Percentiles rank a stretch among this genome's conserved stretches.
Evolutionary conservation across 1,140 invertebrate species (phyloP).

Genomic region (Agraylea sexmaculata): DNA sequence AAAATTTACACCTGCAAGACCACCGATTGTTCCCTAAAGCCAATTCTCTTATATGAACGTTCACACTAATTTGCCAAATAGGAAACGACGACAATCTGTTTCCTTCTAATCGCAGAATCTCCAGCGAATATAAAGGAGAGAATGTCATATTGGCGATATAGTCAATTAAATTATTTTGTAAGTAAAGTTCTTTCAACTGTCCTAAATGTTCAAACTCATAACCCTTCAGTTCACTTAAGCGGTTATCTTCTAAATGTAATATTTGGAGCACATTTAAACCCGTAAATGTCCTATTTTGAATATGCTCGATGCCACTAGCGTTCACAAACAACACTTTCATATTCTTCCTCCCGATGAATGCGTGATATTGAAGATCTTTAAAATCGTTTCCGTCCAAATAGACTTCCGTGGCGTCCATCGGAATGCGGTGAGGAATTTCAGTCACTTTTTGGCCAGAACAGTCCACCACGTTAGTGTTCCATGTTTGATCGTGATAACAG

Average conservation of each 20-base stretch:
- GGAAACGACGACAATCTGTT: constrained; percentile 72
- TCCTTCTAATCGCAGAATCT: constrained; percentile 71
- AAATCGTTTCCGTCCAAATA: constrained; percentile 86
- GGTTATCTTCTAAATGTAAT: constrained; percentile 78
- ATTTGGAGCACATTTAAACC: constrained; percentile 69
- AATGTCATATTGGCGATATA: constrained; percentile 74
- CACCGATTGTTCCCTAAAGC: constrained; percentile 71
- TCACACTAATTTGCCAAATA: constrained; percentile 68
- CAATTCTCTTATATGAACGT: constrained; percentile 57
- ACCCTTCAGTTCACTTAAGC: constrained; percentile 64
- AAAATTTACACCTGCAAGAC: constrained; percentile 82
- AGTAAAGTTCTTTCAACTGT: constrained; percentile 68
- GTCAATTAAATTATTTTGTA: constrained; percentile 75
- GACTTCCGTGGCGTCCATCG: constrained; percentile 88
- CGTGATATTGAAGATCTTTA: constrained; percentile 71
- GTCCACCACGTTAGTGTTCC: constrained; percentile 86
- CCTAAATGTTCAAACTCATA: constrained; percentile 81
- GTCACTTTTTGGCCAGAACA: constrained; percentile 65
- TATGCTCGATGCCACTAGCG: constrained; percentile 68
- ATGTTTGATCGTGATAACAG: constrained; percentile 85
- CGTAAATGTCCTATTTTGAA: constrained; percentile 87
- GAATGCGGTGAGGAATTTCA: constrained; percentile 71
- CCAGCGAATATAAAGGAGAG: constrained; percentile 59
- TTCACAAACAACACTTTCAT: constrained; percentile 78
- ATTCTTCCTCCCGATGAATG: constrained; percentile 85